A percentile compares a stretch with the other conserved stretches of the same genome.
phyloP scores from a whole-genome alignment of 2,888 invertebrate genomes.

The Euphydryas editha region DNA sequence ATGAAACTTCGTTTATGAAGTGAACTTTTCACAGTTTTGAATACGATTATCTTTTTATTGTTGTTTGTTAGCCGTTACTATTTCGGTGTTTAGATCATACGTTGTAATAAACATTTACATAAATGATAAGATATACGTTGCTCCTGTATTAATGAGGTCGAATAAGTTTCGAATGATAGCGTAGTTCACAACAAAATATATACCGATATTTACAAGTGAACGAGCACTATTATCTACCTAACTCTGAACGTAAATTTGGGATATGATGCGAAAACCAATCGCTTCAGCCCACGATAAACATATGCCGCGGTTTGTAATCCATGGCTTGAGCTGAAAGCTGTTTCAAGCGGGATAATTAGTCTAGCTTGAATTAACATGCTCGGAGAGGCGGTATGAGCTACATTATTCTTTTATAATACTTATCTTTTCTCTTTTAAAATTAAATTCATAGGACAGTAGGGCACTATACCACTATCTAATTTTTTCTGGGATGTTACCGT shows the following conservation, averaged over 20 bases:
- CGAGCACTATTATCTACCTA: constrained; percentile 47
- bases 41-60: constrained; percentile 17
- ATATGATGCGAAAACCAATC: constrained; percentile 56
- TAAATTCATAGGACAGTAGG: constrained; percentile 2
- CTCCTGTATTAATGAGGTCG: neutral
- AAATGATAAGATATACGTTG: neutral
- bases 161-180: neutral
- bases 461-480: neutral
- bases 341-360: constrained; percentile 60
- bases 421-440: constrained; percentile 9
- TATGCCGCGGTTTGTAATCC: constrained; percentile 56
- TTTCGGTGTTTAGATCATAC: neutral
- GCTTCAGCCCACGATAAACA: constrained; percentile 58
- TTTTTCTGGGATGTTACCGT: neutral
- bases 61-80: neutral
- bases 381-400: constrained; percentile 15
- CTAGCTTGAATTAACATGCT: constrained; percentile 30
- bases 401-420: constrained; percentile 15
- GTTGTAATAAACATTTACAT: neutral
- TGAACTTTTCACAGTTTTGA: constrained; percentile 8
- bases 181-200: constrained; percentile 47
- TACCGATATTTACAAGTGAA: constrained; percentile 66
- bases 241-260: constrained; percentile 41
- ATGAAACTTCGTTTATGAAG: constrained; percentile 13
- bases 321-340: constrained; percentile 53